Conservation (phyloP, 2,797 vertebrate genomes). For the Vultur gryphus region DNA sequence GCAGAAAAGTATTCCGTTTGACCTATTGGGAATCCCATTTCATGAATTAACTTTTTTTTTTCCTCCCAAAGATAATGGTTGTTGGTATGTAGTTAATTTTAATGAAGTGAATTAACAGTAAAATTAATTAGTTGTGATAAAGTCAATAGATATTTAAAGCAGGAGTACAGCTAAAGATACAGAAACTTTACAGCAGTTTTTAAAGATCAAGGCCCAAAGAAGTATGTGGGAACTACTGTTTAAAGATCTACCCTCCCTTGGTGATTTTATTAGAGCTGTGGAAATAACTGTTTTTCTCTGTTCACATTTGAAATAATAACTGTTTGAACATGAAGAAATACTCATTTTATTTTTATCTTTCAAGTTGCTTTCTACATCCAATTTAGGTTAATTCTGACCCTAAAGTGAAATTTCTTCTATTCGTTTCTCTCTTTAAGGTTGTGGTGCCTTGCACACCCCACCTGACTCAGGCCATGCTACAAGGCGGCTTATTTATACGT, state of each 20-base stretch:
- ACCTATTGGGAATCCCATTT: not conserved
- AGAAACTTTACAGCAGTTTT: not conserved
- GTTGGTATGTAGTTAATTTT: not conserved
- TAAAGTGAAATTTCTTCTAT: not conserved
- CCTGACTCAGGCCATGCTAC: not conserved
- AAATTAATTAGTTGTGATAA: not conserved
- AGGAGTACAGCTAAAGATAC: not conserved
- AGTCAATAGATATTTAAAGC: not conserved
- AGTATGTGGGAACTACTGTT: not conserved
- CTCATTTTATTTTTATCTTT: not conserved
- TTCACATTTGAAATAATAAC: not conserved
- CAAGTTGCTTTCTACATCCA: not conserved
- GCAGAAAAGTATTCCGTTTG: not conserved
- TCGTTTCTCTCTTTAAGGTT: not conserved
- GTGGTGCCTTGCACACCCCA: not conserved
- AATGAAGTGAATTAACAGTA: not conserved
- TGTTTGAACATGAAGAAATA: not conserved
- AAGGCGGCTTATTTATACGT: not conserved
- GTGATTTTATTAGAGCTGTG: not conserved
- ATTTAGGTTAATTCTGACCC: not conserved
- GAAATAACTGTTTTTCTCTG: not conserved
- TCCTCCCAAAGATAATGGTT: not conserved
- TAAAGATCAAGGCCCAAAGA: not conserved
- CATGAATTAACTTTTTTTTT: not conserved
- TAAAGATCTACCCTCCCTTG: not conserved